Conservation (phyloP, 2,888 invertebrate species). For the Andrena bicolor region DNA sequence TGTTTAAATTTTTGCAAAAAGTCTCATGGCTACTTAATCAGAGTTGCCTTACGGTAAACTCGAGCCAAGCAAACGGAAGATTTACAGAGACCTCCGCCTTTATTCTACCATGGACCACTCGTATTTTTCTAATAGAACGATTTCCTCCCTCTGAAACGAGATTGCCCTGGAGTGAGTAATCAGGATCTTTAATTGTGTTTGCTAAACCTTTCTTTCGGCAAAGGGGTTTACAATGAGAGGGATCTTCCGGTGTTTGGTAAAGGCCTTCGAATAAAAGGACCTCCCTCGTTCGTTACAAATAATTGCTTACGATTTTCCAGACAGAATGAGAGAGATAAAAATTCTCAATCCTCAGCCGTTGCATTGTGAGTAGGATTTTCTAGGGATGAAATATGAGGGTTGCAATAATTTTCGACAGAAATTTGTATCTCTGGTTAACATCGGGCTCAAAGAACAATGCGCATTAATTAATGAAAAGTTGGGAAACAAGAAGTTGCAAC, state of each 20-base stretch:
- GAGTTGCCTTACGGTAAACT: not conserved
- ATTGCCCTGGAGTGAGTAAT: not conserved
- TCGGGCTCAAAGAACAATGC: too few species aligned
- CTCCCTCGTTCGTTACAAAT: not conserved
- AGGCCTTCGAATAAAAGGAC: not conserved
- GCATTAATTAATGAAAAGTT: conserved; percentile 1
- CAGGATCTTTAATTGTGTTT: conserved; percentile 4
- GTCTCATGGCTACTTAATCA: not conserved
- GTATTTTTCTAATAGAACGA: conserved; percentile 1
- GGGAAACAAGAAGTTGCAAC: not conserved
- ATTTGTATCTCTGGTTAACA: too few species aligned
- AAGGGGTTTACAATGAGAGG: not conserved
- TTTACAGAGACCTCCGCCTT: not conserved
- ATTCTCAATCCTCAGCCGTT: too few species aligned
- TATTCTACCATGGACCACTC: not conserved
- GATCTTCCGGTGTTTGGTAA: not conserved
- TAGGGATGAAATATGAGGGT: too few species aligned
- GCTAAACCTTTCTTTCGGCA: not conserved
- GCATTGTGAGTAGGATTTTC: too few species aligned
- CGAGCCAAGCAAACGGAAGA: conserved; percentile 3
- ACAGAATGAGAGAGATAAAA: not conserved
- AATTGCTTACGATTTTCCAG: not conserved
- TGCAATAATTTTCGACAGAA: too few species aligned
- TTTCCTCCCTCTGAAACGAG: not conserved
- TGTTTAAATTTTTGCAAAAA: not conserved